Base-by-base conservation (phyloP, 92 coral and sea anemone genomes). In the Phymanthus crucifer region DNA sequence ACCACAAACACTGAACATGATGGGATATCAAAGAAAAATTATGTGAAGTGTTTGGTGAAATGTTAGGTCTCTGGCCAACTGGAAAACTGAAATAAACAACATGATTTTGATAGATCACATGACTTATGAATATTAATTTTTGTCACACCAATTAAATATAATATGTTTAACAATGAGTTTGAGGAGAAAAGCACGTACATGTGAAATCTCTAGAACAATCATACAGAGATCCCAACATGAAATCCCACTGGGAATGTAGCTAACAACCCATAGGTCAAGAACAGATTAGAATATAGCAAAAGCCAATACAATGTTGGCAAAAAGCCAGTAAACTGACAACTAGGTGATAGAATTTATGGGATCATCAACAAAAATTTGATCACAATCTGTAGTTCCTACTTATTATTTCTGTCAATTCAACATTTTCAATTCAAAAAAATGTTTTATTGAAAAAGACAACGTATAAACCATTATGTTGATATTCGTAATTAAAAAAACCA, bases 221-320 rank as follows among this genome's bases (percentile, higher is more conserved):
- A 8, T 5, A 27, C 68, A 61, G 68, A n/a, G 68, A 27, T 27
- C 68, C 19, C 1, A 61, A 12, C 8, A 29, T 24, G 68, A 2
- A 21, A 61, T 61, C 68, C 27, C 27, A 29, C 68, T n/a, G 34
- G 16, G 68, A 61, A 27, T 18, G 17, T 21, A 18, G 68, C 32
- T 27, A 7, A 7, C 33, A 24, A 27, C 24, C 68, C 36, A 61
- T 12, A 34, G 36, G 68, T 61, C 68, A 61, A 29, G 64, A 54
- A 3, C 5, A 4, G 27, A 61, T 61, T 26, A 9, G 32, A 61
- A 76, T 23, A 58, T 19, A 76, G 37, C 10, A 35, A 24, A 10
- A 40, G 17, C 36, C 35, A 33, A 76, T 27, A 77, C 81, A 77
- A 77, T 77, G 81, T 77, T 77, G 81, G 81, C 81, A 61, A 24